phyloP scores from a whole-genome alignment of 2,888 invertebrate genomes.

The Drosophila hamatofila region DNA sequence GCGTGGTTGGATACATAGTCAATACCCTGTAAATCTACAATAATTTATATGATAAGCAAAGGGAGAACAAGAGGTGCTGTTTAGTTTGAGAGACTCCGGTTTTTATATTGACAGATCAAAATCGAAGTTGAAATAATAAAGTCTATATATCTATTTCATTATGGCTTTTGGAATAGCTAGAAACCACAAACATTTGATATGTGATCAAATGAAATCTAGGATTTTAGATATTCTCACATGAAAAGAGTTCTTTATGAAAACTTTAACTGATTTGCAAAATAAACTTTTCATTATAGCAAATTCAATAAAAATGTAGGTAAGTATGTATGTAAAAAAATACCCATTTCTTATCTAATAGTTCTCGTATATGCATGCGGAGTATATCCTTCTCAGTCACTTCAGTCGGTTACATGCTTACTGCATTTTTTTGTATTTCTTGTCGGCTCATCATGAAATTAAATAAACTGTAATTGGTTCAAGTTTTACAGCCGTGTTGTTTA shows the following conservation, averaged over 20 bases:
- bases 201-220: too few species aligned
- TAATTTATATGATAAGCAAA: neutral
- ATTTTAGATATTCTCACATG: neutral
- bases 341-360: too few species aligned
- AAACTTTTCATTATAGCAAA: too few species aligned
- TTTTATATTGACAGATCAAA: neutral
- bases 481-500: constrained; percentile 66
- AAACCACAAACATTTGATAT: too few species aligned
- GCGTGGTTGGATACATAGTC: constrained; percentile 35
- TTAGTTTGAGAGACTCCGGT: neutral
- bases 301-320: too few species aligned
- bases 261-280: too few species aligned
- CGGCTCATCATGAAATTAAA: constrained; percentile 57
- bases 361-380: too few species aligned
- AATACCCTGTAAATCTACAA: constrained; percentile 25
- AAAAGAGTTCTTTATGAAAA: neutral
- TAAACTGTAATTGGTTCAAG: constrained; percentile 80
- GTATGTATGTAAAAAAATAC: too few species aligned
- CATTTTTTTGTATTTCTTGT: constrained; percentile 2
- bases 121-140: neutral
- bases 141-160: neutral
- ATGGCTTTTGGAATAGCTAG: too few species aligned
- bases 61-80: neutral
- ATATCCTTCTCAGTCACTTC: neutral
- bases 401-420: neutral